Conservation (phyloP, 2,797 vertebrate genomes). For the Babyrousa celebensis region DNA sequence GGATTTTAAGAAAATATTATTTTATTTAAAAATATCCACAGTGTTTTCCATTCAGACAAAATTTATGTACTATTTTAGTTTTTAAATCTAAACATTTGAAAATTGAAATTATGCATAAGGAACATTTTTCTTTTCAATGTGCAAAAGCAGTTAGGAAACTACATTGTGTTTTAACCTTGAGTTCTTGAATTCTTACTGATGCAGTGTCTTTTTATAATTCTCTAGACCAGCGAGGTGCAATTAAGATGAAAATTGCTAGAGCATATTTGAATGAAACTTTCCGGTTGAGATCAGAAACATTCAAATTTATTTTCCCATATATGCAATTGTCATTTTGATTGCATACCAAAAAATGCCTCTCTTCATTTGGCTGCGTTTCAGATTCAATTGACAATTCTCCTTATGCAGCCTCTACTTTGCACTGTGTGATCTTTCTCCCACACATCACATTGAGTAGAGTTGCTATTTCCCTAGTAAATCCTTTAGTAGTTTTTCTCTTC, state of each 20-base stretch:
- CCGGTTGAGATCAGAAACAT: conserved; percentile 79
- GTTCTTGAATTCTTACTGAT: conserved; percentile 70
- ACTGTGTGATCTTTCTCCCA: conserved; percentile 35
- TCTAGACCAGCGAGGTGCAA: conserved; percentile 75
- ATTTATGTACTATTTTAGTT: conserved; percentile 59
- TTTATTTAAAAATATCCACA: conserved; percentile 48
- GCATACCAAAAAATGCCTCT: conserved; percentile 55
- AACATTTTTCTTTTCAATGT: conserved; percentile 29
- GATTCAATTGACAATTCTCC: conserved; percentile 61
- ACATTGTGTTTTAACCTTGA: conserved; percentile 81
- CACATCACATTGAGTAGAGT: not conserved
- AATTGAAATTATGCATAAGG: conserved; percentile 72
- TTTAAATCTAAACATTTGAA: conserved; percentile 70
- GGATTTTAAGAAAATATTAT: conserved; percentile 43
- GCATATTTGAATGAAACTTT: conserved; percentile 78
- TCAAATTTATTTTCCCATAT: conserved; percentile 78
- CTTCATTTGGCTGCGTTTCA: conserved; percentile 77
- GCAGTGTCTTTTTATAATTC: conserved; percentile 77
- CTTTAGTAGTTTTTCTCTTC: not conserved
- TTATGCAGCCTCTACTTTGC: not conserved
- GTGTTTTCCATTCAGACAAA: conserved; percentile 61
- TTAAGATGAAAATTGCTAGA: conserved; percentile 85
- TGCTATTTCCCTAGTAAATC: not conserved
- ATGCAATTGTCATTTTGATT: conserved; percentile 79
- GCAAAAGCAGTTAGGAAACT: conserved; percentile 69